A percentile compares a stretch with the other conserved stretches of the same genome.
Evolutionary conservation across 2,888 invertebrate genomes (phyloP).

Genomic region (Magallana nippona): DNA sequence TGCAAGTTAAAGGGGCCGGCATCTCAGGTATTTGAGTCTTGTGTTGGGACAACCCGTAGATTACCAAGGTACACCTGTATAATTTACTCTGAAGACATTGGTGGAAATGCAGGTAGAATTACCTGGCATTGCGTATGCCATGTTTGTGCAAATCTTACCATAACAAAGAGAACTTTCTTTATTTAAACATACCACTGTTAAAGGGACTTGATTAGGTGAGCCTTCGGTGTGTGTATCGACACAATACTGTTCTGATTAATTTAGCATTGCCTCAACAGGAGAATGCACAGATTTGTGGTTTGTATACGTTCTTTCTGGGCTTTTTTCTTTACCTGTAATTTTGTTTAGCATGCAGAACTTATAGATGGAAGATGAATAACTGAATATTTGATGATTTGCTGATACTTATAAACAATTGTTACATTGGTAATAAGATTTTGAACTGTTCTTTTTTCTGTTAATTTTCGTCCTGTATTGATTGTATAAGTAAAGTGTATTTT

Average conservation of each 20-base stretch:
- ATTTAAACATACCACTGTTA: conserved; percentile 21
- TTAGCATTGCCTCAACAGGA: conserved; percentile 8
- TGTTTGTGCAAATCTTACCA: conserved; percentile 26
- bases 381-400: background rate
- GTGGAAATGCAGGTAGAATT: conserved; percentile 27
- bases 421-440: too few relatives aligned
- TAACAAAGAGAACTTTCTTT: conserved; percentile 33
- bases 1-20: conserved; percentile 32
- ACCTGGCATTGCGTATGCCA: conserved; percentile 35
- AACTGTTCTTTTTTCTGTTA: background rate
- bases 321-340: background rate
- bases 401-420: background rate
- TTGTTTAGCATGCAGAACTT: background rate
- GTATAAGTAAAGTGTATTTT: background rate
- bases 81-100: conserved; percentile 27
- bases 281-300: conserved; percentile 19
- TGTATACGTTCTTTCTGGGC: background rate
- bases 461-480: too few relatives aligned
- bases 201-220: conserved; percentile 26
- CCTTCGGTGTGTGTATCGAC: conserved; percentile 1
- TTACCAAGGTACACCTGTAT: conserved; percentile 22
- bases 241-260: conserved; percentile 27
- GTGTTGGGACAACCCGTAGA: conserved; percentile 18
- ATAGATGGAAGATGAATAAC: background rate
- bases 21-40: conserved; percentile 27